phyloP scores from a whole-genome alignment of 1,140 invertebrate genomes.

The Drosophila auraria region DNA sequence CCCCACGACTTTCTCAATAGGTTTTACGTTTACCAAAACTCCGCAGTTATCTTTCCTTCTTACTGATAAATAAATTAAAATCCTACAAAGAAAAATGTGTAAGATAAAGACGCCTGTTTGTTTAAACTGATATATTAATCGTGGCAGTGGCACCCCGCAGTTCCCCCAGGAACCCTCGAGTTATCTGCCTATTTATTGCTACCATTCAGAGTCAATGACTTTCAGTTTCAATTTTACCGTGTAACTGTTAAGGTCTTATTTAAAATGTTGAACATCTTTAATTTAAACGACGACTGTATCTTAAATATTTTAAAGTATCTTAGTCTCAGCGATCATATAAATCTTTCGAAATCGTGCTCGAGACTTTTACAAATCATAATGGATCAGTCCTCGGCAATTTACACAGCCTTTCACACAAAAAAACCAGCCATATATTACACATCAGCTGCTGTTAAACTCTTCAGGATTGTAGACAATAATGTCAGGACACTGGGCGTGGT shows the following conservation, averaged over 20 bases:
- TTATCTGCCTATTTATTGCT: background rate
- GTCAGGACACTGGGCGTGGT: slow-evolving; percentile 9
- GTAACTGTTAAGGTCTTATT: background rate
- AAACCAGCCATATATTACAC: slow-evolving; percentile 27
- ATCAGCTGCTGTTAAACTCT: background rate
- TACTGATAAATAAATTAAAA: no score
- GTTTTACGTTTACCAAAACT: background rate
- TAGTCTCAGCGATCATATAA: slow-evolving; percentile 15
- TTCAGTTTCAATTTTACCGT: background rate
- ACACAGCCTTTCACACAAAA: slow-evolving; percentile 12
- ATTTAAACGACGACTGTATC: slow-evolving; percentile 29
- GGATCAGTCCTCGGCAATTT: background rate
- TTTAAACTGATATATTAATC: no score
- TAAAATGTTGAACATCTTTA: background rate
- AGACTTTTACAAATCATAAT: slow-evolving; percentile 6
- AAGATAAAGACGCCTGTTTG: background rate
- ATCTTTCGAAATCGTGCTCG: background rate
- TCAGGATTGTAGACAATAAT: slow-evolving; percentile 5
- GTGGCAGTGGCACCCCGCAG: background rate
- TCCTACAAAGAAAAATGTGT: background rate
- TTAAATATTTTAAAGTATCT: slow-evolving; percentile 22
- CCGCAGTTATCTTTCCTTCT: no score
- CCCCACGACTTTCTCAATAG: background rate
- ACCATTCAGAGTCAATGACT: no score
- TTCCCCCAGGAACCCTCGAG: background rate